Evolutionary conservation across 1,140 invertebrate genomes (phyloP), one percentile per base, ranked within the genome.

Genomic region (Lepidostoma basale): DNA sequence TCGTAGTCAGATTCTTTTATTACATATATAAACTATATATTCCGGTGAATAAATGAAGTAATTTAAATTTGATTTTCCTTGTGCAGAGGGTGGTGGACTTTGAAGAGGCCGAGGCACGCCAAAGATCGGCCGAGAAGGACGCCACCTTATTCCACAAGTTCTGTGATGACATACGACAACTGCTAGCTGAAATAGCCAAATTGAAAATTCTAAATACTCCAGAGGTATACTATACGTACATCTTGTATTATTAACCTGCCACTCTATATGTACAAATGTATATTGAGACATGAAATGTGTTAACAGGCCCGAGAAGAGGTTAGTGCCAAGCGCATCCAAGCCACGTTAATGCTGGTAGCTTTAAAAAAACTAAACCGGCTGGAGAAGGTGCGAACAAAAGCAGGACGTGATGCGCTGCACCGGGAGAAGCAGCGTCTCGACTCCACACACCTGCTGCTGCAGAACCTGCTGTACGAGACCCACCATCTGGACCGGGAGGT

Each of bases 401-500:
- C 88, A 74, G 89, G 90, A 0, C 84, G 94, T 62, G 95, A 98
- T 81, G 86, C 88, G 16, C 83, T 92, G 2, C 85, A 87, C 52
- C 84, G 89, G 78, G 91, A 91, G 62, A 96, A 97, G 78, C 89
- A 90, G 73, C 90, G 90, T 73, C 94, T 97, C 0, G 96, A 98
- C 75, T 90, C 90, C 65, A 91, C 90, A 73, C 93, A 97, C 83
- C 81, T 98, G 18, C 91, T 95, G 73, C 85, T 97, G 60, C 95
- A 98, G 79, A 98, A 98, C 83, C 83, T 98, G n/a, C 79, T 97
- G 0, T 98, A 98, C 81, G 97, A 98, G 86, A 90, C 93, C 9
- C 90, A 94, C 77, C 95, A 98, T 84, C 83, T 98, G 1, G 90
- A 95, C 69, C 95, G 95, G 74, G 96, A 98, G 87, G 94, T 97